These are phyloP conservation scores for Tuta absoluta DNA, from an alignment of 2,888 invertebrate species.

Conservation along the genomic window DNA sequence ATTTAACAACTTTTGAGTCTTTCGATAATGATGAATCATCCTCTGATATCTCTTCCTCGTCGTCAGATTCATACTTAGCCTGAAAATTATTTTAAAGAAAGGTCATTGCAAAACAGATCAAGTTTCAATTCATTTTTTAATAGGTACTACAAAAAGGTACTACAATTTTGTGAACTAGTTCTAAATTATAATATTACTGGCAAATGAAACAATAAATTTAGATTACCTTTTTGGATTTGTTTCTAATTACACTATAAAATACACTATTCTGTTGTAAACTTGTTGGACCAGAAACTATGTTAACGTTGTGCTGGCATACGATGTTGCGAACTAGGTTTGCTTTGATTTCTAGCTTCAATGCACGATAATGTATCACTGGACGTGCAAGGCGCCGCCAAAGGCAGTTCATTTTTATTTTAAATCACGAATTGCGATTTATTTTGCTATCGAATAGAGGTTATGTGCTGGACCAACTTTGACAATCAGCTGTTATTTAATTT, in stretches of 20 bases:
- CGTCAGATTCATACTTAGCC: constrained; percentile 77
- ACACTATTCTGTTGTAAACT: constrained; percentile 35
- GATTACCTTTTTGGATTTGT: constrained; percentile 67
- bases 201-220: background rate
- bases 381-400: constrained; percentile 43
- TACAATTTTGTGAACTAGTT: background rate
- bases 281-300: constrained; percentile 49
- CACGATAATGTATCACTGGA: constrained; percentile 33
- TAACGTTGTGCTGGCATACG: constrained; percentile 44
- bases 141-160: background rate
- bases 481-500: no score
- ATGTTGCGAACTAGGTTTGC: constrained; percentile 39
- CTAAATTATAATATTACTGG: background rate
- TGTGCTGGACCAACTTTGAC: background rate
- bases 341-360: constrained; percentile 36
- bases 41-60: constrained; percentile 63
- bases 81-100: constrained; percentile 45
- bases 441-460: constrained; percentile 2
- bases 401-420: constrained; percentile 41
- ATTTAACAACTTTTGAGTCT: constrained; percentile 84
- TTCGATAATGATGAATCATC: constrained; percentile 73
- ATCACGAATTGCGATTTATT: background rate
- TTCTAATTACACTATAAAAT: constrained; percentile 44
- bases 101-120: background rate
- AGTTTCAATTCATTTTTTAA: background rate